Base-by-base conservation (phyloP, 2,113 vertebrate species). In the Prionailurus viverrinus region DNA sequence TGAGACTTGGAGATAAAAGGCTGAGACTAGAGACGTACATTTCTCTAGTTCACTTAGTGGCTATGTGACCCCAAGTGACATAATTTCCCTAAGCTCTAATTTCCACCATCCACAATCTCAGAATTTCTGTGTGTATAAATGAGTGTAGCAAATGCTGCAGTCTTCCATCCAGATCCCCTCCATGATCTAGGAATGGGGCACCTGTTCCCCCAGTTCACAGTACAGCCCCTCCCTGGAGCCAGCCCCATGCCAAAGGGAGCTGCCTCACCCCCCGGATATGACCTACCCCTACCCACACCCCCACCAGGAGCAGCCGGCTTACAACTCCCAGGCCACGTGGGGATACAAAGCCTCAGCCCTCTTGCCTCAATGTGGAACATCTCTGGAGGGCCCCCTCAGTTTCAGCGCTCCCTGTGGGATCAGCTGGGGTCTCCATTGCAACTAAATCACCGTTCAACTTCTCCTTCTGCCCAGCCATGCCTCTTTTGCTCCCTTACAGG, bases 291-390 rank as follows among this genome's bases (percentile, higher is more conserved):
- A 51, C n/a, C 4, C 29, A 29, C 15, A 45, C 29, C 25, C n/a
- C 31, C 9, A 33, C 80, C 6, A 9, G 13, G 73, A 66, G 66
- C 27, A 82, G 51, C 58, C 23, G 31, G 21, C 31, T 11, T 14
- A 5, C 5, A 65, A 10, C 4, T 7, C 58, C 39, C 14, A 3
- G 33, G 95, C 83, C 5, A 61, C 2, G n/a, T 19, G 0, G 0
- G 18, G 63, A 18, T 41, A 58, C n/a, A 66, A 36, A 85, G 18
- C 33, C n/a, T 69, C 39, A 74, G 83, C 16, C n/a, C 11, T 36
- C 21, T 92, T 36, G 36, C 55, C 66, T 97, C 89, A 63, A 4
- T 58, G 7, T 58, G 33, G 55, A 29, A 82, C 39, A 39, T 88
- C 41, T 31, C 53, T 95, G 76, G 69, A 93, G 63, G 5, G 4